A percentile compares a stretch with the other conserved stretches of the same genome.
Conservation (phyloP, 2,888 invertebrate genomes). For the Idaea aversata region DNA sequence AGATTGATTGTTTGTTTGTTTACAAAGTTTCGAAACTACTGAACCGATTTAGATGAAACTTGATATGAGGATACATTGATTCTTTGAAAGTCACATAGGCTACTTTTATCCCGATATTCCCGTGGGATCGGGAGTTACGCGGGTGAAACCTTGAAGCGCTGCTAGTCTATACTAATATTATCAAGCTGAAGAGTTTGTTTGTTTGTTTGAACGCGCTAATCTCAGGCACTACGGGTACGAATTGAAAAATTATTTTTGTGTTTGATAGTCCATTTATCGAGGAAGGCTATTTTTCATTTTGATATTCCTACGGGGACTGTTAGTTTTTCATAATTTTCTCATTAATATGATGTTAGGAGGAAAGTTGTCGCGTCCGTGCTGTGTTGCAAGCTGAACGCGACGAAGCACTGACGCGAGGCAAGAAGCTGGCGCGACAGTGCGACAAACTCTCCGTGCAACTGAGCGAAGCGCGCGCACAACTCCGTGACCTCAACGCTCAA, state of each 20-base stretch:
- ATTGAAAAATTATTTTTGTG: no score
- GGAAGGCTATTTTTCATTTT: no score
- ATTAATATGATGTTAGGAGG: slow-evolving; percentile 51
- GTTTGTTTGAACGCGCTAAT: no score
- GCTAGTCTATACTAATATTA: no score
- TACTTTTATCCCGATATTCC: no score
- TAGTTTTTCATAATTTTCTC: not conserved
- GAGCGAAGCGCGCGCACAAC: slow-evolving; percentile 89
- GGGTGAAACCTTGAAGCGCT: not conserved
- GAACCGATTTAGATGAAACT: no score
- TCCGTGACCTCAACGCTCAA: slow-evolving; percentile 92
- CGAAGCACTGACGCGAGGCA: slow-evolving; percentile 84
- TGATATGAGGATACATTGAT: no score
- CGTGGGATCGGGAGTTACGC: no score
- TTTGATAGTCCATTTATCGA: no score
- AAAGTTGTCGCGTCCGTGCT: slow-evolving; percentile 68
- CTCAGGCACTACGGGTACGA: no score
- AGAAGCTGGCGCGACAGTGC: slow-evolving; percentile 90
- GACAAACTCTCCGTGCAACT: slow-evolving; percentile 91
- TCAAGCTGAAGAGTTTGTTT: no score
- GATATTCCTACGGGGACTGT: not conserved
- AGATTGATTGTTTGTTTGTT: not conserved
- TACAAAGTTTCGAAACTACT: not conserved
- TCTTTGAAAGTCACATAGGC: no score
- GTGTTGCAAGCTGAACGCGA: slow-evolving; percentile 83